A percentile compares a stretch with the other conserved stretches of the same genome.
Conservation (phyloP, 1,140 invertebrate species). For the Drosophila ambigua region DNA sequence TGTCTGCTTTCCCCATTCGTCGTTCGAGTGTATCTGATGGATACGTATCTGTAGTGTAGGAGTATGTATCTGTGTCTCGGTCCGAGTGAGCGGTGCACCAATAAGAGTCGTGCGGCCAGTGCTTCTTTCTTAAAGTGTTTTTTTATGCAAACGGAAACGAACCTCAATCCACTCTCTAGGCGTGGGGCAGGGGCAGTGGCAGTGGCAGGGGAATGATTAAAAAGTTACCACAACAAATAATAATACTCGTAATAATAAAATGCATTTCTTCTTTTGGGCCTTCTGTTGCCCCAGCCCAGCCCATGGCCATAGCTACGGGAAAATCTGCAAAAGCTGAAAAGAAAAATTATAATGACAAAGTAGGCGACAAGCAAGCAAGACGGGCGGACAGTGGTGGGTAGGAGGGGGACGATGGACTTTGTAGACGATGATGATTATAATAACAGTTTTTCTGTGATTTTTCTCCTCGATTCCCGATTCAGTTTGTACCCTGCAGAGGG, state of each 20-base stretch:
- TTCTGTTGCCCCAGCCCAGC: background rate
- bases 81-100: slow-evolving; percentile 50
- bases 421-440: slow-evolving; percentile 67
- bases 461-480: slow-evolving; percentile 61
- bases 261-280: slow-evolving; percentile 62
- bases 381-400: background rate
- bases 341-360: slow-evolving; percentile 75
- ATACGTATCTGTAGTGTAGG: slow-evolving; percentile 46
- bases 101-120: slow-evolving; percentile 48
- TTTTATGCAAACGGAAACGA: slow-evolving; percentile 1
- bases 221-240: slow-evolving; percentile 70
- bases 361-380: slow-evolving; percentile 56
- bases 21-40: slow-evolving; percentile 55
- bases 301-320: slow-evolving; percentile 35
- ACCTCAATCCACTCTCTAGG: background rate
- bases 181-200: background rate
- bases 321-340: slow-evolving; percentile 44
- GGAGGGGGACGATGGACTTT: background rate
- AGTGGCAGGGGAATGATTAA: slow-evolving; percentile 57
- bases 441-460: slow-evolving; percentile 68
- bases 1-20: slow-evolving; percentile 70
- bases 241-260: slow-evolving; percentile 69
- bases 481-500: slow-evolving; percentile 23
- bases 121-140: slow-evolving; percentile 19
- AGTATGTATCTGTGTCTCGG: slow-evolving; percentile 41